These are phyloP conservation scores for Papilio glaucus DNA, from an alignment of 1,140 invertebrate genomes.

Conservation along the genomic window DNA sequence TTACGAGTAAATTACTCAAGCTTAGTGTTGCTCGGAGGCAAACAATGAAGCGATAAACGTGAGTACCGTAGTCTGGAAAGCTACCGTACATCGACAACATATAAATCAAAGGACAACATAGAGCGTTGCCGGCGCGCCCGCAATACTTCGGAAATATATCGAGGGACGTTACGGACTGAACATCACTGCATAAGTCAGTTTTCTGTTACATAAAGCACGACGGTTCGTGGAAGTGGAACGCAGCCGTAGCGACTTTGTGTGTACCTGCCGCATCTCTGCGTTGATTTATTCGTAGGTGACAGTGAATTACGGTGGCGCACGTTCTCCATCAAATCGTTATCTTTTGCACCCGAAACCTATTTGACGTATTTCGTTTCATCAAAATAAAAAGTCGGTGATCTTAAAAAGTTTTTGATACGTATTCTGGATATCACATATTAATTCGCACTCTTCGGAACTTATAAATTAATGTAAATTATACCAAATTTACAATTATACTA, in stretches of 20 bases:
- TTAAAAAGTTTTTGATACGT: neutral
- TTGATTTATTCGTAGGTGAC: slow-evolving; percentile 54
- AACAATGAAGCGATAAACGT: slow-evolving; percentile 79
- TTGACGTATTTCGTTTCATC: neutral
- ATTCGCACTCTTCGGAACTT: neutral
- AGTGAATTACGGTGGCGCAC: slow-evolving; percentile 7
- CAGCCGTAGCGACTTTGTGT: slow-evolving; percentile 50
- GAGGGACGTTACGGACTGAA: slow-evolving; percentile 56
- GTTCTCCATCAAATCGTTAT: slow-evolving; percentile 3
- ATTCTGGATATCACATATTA: neutral
- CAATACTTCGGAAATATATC: slow-evolving; percentile 54
- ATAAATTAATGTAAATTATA: neutral
- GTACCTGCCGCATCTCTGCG: slow-evolving; percentile 54
- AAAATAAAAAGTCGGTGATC: neutral
- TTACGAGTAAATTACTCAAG: slow-evolving; percentile 67
- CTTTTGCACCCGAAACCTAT: slow-evolving; percentile 20
- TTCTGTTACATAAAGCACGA: slow-evolving; percentile 56
- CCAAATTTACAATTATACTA: neutral
- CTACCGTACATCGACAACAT: slow-evolving; percentile 71
- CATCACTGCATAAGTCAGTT: slow-evolving; percentile 58
- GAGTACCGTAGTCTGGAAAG: slow-evolving; percentile 66
- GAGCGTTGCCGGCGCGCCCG: slow-evolving; percentile 51
- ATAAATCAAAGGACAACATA: slow-evolving; percentile 72
- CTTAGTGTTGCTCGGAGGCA: slow-evolving; percentile 59
- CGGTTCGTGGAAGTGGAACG: slow-evolving; percentile 54